A percentile compares a stretch with the other conserved stretches of the same genome.
phyloP scores from a whole-genome alignment of 2,113 vertebrate genomes.

The Platanista minor region DNA sequence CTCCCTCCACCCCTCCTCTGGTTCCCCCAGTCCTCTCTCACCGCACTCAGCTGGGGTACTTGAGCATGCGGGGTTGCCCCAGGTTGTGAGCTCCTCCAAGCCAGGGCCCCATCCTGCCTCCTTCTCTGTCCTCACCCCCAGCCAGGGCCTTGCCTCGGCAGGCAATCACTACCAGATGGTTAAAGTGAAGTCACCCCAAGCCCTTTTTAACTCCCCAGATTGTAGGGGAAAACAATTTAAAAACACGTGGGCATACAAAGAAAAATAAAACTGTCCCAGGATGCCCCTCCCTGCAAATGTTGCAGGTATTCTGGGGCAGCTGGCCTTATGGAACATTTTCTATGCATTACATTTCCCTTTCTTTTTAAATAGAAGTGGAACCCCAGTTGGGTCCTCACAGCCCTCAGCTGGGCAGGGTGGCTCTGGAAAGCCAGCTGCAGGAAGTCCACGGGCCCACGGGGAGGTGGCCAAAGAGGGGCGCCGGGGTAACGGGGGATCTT shows the following conservation, averaged over 20 bases:
- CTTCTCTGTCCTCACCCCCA: not conserved
- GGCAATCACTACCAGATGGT: not conserved
- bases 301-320: rapidly evolving
- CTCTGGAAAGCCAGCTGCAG: not conserved
- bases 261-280: not conserved
- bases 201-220: not conserved
- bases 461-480: not conserved
- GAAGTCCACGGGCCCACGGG: not conserved
- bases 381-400: not conserved
- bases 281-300: not conserved
- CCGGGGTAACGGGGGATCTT: not conserved
- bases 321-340: not conserved
- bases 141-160: not conserved
- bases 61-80: not conserved
- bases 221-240: not conserved
- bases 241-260: not conserved
- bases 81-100: not conserved
- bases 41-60: not conserved
- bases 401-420: no score
- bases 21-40: not conserved
- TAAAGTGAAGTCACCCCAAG: not conserved
- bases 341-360: not conserved
- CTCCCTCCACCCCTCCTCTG: not conserved
- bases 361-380: not conserved
- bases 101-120: not conserved